phyloP scores from a whole-genome alignment of 2,888 invertebrate species.

The Cryptus viduatorius region DNA sequence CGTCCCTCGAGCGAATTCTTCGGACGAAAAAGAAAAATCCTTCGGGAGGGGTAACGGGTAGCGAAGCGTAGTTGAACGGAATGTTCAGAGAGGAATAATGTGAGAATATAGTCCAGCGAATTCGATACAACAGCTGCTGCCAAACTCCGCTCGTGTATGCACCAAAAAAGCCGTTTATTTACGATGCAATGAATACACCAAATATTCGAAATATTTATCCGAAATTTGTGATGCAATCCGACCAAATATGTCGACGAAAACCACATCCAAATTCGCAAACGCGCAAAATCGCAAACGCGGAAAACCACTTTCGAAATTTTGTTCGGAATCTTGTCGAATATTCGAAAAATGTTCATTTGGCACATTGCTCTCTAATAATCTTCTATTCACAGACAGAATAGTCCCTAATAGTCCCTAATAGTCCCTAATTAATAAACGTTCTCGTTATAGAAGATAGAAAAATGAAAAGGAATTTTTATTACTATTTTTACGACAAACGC shows the following conservation, averaged over 20 bases:
- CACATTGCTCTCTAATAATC: too few relatives aligned
- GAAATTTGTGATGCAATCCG: not conserved
- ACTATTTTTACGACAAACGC: too few relatives aligned
- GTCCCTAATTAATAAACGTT: too few relatives aligned
- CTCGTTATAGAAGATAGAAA: too few relatives aligned
- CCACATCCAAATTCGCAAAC: not conserved
- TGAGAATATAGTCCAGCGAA: conserved; percentile 4
- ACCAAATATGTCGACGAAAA: not conserved
- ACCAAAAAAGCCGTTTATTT: not conserved
- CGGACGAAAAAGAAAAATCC: conserved; percentile 48
- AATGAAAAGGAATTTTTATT: too few relatives aligned
- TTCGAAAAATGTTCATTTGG: too few relatives aligned
- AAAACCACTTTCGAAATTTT: too few relatives aligned
- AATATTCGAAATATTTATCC: not conserved
- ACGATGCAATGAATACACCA: too few relatives aligned
- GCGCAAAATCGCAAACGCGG: too few relatives aligned
- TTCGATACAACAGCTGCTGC: not conserved
- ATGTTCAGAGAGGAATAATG: conserved; percentile 16
- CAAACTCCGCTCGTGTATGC: conserved; percentile 11
- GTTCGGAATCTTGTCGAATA: too few relatives aligned
- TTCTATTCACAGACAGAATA: too few relatives aligned
- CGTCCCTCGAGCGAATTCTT: conserved; percentile 31
- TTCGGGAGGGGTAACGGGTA: conserved; percentile 22
- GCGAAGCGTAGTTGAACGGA: conserved; percentile 20
- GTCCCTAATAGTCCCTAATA: too few relatives aligned